A percentile compares a stretch with the other conserved stretches of the same genome.
These are phyloP conservation scores for Leucoraja erinaceus DNA, from an alignment of 2,113 vertebrate species.

Conservation along the genomic window DNA sequence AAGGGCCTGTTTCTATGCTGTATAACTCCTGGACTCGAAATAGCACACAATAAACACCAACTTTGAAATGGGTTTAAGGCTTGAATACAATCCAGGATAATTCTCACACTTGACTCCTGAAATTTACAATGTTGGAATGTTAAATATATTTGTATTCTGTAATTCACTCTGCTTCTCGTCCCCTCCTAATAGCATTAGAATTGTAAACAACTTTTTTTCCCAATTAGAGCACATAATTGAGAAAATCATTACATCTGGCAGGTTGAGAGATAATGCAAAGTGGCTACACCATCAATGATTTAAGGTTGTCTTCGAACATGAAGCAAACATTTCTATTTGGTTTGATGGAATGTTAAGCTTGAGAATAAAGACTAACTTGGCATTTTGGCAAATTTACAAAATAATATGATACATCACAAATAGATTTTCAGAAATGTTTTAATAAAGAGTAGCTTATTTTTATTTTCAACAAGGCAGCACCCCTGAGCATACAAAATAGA, in stretches of 20 bases:
- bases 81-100: not conserved
- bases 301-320: not conserved
- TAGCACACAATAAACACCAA: not conserved
- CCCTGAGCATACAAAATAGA: not conserved
- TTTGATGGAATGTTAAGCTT: not conserved
- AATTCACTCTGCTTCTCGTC: not conserved
- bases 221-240: not conserved
- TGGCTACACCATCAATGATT: not conserved
- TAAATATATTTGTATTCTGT: not conserved
- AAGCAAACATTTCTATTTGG: not conserved
- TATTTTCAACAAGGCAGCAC: not conserved
- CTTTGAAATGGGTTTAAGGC: not conserved
- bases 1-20: too few species aligned
- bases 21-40: not conserved
- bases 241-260: not conserved
- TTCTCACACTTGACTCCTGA: not conserved
- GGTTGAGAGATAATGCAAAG: not conserved
- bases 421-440: not conserved
- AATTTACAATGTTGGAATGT: not conserved
- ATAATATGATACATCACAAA: not conserved
- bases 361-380: not conserved
- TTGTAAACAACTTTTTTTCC: not conserved
- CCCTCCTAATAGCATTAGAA: not conserved
- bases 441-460: too few species aligned
- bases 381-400: not conserved